Conservation (phyloP, 1,140 invertebrate species). For the Euura lappo region DNA sequence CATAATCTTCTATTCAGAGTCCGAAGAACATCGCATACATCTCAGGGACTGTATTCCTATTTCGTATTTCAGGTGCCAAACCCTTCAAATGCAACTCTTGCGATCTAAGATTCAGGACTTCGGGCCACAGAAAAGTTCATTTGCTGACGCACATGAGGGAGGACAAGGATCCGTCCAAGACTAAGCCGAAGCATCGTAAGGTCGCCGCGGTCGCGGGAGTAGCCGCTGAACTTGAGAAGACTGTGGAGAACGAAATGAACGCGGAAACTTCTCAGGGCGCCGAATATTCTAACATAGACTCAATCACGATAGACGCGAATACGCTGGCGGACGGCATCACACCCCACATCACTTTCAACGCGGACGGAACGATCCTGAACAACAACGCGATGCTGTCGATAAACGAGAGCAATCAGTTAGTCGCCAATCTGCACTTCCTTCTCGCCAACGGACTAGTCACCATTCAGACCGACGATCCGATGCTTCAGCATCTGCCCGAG, state of each 20-base stretch:
- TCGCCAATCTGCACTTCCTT: constrained; percentile 48
- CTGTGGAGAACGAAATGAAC: constrained; percentile 3
- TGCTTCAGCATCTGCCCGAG: constrained; percentile 27
- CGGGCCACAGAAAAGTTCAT: constrained; percentile 73
- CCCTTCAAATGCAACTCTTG: constrained; percentile 73
- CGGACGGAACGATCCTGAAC: constrained; percentile 36
- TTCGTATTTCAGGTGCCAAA: constrained; percentile 62
- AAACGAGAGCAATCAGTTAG: constrained; percentile 47
- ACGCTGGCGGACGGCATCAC: constrained; percentile 37
- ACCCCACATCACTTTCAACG: constrained; percentile 47
- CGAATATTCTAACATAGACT: constrained; percentile 29
- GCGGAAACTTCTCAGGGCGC: constrained; percentile 6
- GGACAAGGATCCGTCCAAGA: constrained; percentile 30
- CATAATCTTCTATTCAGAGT: constrained; percentile 8
- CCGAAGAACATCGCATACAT: constrained; percentile 10
- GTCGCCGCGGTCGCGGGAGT: constrained; percentile 31
- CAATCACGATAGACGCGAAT: constrained; percentile 34
- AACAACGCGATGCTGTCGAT: constrained; percentile 38
- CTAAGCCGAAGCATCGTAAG: constrained; percentile 34
- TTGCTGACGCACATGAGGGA: constrained; percentile 63
- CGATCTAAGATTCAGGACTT: constrained; percentile 69
- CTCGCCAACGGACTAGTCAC: constrained; percentile 46
- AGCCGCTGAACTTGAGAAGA: constrained; percentile 27
- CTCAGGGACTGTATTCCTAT: constrained; percentile 20
- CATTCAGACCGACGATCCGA: constrained; percentile 43